These are phyloP conservation scores for Leucoptera coffeella DNA, from an alignment of 2,888 invertebrate species.

Conservation along the genomic window DNA sequence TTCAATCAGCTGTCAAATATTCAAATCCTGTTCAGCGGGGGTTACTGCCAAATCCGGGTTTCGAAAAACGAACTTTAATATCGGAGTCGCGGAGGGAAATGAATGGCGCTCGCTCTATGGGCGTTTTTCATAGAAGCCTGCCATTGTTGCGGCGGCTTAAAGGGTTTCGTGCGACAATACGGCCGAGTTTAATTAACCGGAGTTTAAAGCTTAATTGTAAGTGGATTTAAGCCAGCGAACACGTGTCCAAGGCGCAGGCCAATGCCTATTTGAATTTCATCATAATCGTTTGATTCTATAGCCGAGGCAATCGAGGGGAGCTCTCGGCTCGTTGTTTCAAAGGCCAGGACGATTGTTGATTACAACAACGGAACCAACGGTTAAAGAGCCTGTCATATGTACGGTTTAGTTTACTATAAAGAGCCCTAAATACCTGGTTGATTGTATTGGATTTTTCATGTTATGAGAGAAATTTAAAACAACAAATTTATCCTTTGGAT, in stretches of 20 bases:
- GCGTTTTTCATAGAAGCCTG: slow-evolving; percentile 28
- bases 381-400: neutral
- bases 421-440: no score
- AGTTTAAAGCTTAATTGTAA: slow-evolving; percentile 48
- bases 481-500: no score
- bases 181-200: slow-evolving; percentile 46
- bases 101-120: slow-evolving; percentile 21
- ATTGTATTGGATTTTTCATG: neutral
- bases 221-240: slow-evolving; percentile 42
- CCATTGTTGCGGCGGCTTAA: slow-evolving; percentile 32
- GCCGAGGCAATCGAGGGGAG: slow-evolving; percentile 2
- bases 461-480: no score
- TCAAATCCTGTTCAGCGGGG: slow-evolving; percentile 13
- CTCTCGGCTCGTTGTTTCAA: neutral
- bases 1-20: neutral
- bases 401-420: neutral
- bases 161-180: slow-evolving; percentile 40
- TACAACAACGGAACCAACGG: neutral
- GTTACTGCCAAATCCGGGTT: slow-evolving; percentile 11
- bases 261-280: slow-evolving; percentile 31
- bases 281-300: slow-evolving; percentile 6
- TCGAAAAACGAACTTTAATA: slow-evolving; percentile 6
- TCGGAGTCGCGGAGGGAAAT: slow-evolving; percentile 3
- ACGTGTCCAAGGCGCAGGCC: slow-evolving; percentile 37
- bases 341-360: neutral